Evolutionary conservation across 2,888 invertebrate species (phyloP).

Genomic region (Agrotis exclamationis): DNA sequence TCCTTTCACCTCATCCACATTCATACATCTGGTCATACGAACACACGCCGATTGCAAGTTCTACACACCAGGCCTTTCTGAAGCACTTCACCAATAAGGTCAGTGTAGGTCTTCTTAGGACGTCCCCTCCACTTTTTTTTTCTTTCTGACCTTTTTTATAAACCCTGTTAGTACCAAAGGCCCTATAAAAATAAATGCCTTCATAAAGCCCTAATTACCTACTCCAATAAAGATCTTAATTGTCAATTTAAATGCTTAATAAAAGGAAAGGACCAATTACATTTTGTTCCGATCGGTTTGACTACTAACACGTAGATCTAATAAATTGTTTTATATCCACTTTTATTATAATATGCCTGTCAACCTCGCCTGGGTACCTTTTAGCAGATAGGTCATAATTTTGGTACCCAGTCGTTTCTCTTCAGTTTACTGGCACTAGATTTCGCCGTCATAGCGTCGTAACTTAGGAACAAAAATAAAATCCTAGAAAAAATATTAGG

Average conservation of each 20-base stretch:
- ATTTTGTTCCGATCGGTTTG: constrained; percentile 33
- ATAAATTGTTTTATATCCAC: constrained; percentile 15
- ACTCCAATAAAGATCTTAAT: constrained; percentile 47
- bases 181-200: constrained; percentile 33
- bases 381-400: neutral
- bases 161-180: constrained; percentile 22
- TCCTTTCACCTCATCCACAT: too few relatives aligned
- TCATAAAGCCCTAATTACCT: constrained; percentile 44
- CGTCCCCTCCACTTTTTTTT: too few relatives aligned
- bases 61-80: too few relatives aligned
- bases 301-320: constrained; percentile 21
- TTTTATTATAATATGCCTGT: constrained; percentile 9
- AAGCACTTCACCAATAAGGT: too few relatives aligned
- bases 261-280: constrained; percentile 32
- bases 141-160: constrained; percentile 8
- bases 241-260: constrained; percentile 43
- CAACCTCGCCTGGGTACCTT: neutral
- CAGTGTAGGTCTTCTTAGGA: too few relatives aligned
- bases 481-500: neutral
- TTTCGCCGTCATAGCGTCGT: neutral
- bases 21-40: too few relatives aligned
- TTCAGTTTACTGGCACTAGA: neutral
- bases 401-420: constrained; percentile 3
- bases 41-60: too few relatives aligned
- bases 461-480: neutral